Percentiles rank a stretch among this genome's conserved stretches.
Evolutionary conservation across 2,888 invertebrate genomes (phyloP).

Genomic region (Athetis lepigone): DNA sequence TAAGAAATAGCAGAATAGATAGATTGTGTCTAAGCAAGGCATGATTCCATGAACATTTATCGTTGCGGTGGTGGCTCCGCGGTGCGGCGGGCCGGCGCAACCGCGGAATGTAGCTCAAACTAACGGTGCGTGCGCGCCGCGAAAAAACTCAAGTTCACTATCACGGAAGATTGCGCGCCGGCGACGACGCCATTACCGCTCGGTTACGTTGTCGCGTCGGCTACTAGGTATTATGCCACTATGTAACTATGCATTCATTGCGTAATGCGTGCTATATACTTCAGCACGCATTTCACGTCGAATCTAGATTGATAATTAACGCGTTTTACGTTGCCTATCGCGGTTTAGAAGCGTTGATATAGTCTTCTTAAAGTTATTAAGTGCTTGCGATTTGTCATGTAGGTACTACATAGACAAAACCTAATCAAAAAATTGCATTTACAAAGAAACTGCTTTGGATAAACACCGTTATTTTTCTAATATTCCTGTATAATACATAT

Average conservation of each 20-base stretch:
- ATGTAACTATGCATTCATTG: conserved; percentile 74
- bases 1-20: conserved; percentile 64
- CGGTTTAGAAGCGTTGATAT: not conserved
- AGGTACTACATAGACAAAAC: too few species aligned
- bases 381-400: not conserved
- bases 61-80: conserved; percentile 78
- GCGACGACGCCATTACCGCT: conserved; percentile 79
- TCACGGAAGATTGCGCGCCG: conserved; percentile 88
- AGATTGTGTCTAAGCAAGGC: conserved; percentile 63
- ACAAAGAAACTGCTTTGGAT: not conserved
- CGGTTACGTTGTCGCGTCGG: conserved; percentile 84
- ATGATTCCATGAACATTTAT: conserved; percentile 62
- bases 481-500: not conserved
- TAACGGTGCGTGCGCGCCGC: conserved; percentile 86
- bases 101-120: conserved; percentile 89
- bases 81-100: conserved; percentile 76
- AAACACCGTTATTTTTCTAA: not conserved
- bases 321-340: conserved; percentile 14
- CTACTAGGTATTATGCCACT: conserved; percentile 74
- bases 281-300: conserved; percentile 51
- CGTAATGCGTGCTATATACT: conserved; percentile 71
- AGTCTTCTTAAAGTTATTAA: not conserved
- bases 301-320: conserved; percentile 40
- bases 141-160: conserved; percentile 90
- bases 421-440: too few species aligned